Evolutionary conservation across 2,797 vertebrate genomes (phyloP).

Genomic region (Poecilia picta): DNA sequence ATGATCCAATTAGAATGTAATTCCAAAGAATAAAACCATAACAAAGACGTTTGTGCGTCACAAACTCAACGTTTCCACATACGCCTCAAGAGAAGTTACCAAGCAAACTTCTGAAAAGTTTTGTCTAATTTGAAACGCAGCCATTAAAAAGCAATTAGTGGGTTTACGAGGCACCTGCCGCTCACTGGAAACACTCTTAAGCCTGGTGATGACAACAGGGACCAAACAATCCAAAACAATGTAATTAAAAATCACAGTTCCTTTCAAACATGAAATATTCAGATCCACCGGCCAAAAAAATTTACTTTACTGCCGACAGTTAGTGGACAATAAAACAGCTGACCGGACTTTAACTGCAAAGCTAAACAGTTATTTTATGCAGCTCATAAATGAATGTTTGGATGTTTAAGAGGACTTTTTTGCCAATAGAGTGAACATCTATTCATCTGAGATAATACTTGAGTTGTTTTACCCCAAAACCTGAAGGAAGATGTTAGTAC

Average conservation of each 20-base stretch:
- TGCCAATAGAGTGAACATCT: neutral
- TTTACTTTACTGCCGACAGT: slow-evolving; percentile 15
- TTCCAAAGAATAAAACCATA: neutral
- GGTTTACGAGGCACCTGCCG: slow-evolving; percentile 21
- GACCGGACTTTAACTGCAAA: slow-evolving; percentile 33
- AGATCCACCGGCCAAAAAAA: slow-evolving; percentile 5
- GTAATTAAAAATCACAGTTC: slow-evolving; percentile 8
- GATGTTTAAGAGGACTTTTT: neutral
- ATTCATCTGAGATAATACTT: slow-evolving; percentile 50
- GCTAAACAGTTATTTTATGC: slow-evolving; percentile 15
- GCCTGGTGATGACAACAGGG: slow-evolving; percentile 35
- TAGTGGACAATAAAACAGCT: slow-evolving; percentile 31
- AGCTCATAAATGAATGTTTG: neutral
- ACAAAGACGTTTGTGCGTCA: slow-evolving; percentile 3
- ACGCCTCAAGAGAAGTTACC: neutral
- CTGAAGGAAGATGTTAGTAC: slow-evolving; percentile 20
- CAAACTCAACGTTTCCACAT: neutral
- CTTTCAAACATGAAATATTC: slow-evolving; percentile 34
- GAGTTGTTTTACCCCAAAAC: slow-evolving; percentile 39
- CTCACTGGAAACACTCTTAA: slow-evolving; percentile 41
- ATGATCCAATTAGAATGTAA: neutral
- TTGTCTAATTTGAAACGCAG: slow-evolving; percentile 31
- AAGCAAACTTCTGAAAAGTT: slow-evolving; percentile 35
- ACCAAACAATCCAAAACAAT: slow-evolving; percentile 23
- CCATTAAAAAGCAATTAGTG: slow-evolving; percentile 54